These are phyloP conservation scores for Lepus timidus DNA, from an alignment of 2,113 vertebrate species.

Conservation along the genomic window DNA sequence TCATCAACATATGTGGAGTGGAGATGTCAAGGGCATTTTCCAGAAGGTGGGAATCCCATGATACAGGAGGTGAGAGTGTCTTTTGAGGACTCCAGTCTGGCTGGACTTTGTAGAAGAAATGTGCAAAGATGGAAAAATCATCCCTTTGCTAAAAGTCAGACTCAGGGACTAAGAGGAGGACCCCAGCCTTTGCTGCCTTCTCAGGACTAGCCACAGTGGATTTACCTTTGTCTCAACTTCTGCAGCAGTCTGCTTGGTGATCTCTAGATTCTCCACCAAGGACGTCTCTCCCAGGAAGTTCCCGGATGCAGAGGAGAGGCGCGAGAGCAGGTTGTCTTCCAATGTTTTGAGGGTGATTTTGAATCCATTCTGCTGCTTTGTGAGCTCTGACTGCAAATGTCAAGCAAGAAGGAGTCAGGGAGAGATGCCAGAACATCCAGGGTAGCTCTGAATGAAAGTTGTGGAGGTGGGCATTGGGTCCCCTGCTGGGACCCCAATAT, in stretches of 20 bases:
- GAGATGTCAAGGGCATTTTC: neutral
- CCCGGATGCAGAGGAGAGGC: slow-evolving; percentile 95
- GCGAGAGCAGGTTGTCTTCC: slow-evolving; percentile 95
- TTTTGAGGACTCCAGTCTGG: neutral
- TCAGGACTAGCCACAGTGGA: too few species aligned
- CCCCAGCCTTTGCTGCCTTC: neutral
- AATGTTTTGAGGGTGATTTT: slow-evolving; percentile 97
- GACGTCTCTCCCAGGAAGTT: slow-evolving; percentile 96
- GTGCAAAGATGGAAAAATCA: neutral
- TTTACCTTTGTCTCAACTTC: slow-evolving; percentile 95
- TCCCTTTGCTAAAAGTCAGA: neutral
- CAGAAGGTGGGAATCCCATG: neutral
- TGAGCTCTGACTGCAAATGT: slow-evolving; percentile 93
- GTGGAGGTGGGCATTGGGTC: too few species aligned
- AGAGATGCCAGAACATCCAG: neutral
- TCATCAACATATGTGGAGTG: accelerated
- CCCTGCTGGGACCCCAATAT: too few species aligned
- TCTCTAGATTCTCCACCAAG: slow-evolving; percentile 96
- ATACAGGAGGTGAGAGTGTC: neutral
- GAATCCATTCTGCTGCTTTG: slow-evolving; percentile 96
- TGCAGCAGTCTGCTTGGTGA: slow-evolving; percentile 94
- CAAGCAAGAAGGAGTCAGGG: slow-evolving; percentile 48
- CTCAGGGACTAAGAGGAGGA: neutral
- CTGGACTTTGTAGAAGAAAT: neutral
- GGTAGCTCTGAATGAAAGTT: neutral